These are phyloP conservation scores for Trachymyrmex septentrionalis DNA, from an alignment of 1,140 invertebrate genomes.

Conservation along the genomic window DNA sequence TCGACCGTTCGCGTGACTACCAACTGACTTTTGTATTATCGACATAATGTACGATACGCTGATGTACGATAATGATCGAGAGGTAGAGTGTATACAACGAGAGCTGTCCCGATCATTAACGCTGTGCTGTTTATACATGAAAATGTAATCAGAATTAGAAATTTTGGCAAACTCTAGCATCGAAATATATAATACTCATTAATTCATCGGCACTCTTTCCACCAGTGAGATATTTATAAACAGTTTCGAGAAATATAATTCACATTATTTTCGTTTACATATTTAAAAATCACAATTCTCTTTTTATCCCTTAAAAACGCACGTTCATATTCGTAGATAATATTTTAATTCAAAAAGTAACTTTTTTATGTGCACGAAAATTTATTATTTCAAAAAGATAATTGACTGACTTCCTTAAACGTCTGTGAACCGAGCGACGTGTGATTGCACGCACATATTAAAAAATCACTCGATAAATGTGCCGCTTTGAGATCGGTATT, in stretches of 20 bases:
- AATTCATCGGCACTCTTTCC: neutral
- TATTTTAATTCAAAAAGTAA: neutral
- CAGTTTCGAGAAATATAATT: neutral
- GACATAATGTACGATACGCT: slow-evolving; percentile 33
- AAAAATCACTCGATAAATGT: slow-evolving; percentile 41
- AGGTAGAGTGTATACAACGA: slow-evolving; percentile 1
- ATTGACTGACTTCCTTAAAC: neutral
- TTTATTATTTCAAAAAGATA: neutral
- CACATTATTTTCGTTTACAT: neutral
- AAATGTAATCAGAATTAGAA: slow-evolving; percentile 18
- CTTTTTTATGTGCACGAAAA: neutral
- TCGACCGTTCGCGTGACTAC: slow-evolving; percentile 46
- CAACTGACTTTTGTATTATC: slow-evolving; percentile 45
- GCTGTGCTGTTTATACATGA: neutral
- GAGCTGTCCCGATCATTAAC: neutral
- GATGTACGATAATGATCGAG: slow-evolving; percentile 53
- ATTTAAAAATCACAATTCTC: neutral
- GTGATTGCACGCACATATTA: neutral
- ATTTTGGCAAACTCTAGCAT: neutral
- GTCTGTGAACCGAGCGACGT: neutral
- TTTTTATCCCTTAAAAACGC: neutral
- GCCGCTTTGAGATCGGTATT: slow-evolving; percentile 36
- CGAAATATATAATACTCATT: neutral
- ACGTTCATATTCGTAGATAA: neutral
- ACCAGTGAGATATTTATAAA: neutral